Percentiles rank a stretch among this genome's conserved stretches.
Conservation (phyloP, 2,888 invertebrate genomes). For the Atherix ibis region DNA sequence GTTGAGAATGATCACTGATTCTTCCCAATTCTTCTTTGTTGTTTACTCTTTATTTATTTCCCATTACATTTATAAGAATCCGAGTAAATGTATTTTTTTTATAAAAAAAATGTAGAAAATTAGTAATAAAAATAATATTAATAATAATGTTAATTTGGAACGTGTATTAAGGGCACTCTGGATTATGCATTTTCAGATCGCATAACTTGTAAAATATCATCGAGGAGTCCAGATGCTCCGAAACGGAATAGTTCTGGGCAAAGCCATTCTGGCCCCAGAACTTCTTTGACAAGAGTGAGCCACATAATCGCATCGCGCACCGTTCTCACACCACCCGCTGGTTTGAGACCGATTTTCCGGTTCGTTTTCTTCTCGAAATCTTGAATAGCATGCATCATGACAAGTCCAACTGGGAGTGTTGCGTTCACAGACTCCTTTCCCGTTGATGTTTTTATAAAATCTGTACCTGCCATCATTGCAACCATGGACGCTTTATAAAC, state of each 20-base stretch:
- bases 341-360: conserved; percentile 81
- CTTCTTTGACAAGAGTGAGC: conserved; percentile 66
- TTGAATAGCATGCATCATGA: conserved; percentile 88
- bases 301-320: conserved; percentile 73
- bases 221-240: conserved; percentile 83
- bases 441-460: conserved; percentile 98
- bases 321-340: conserved; percentile 90
- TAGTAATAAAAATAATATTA: too few relatives aligned
- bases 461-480: conserved; percentile 90
- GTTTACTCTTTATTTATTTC: too few relatives aligned
- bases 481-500: conserved; percentile 77
- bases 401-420: conserved; percentile 73
- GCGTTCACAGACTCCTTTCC: conserved; percentile 94
- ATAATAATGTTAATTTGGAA: too few relatives aligned
- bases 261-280: conserved; percentile 79
- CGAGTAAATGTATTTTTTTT: too few relatives aligned
- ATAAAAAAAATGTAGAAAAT: too few relatives aligned
- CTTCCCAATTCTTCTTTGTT: neutral
- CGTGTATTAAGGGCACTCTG: too few relatives aligned
- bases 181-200: too few relatives aligned
- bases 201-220: conserved; percentile 46
- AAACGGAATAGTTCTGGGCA: conserved; percentile 69
- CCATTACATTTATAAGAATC: too few relatives aligned
- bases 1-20: conserved; percentile 30
- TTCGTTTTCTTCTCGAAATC: conserved; percentile 57